phyloP scores from a whole-genome alignment of 2,888 invertebrate species.

The Cryptosula pallasiana region DNA sequence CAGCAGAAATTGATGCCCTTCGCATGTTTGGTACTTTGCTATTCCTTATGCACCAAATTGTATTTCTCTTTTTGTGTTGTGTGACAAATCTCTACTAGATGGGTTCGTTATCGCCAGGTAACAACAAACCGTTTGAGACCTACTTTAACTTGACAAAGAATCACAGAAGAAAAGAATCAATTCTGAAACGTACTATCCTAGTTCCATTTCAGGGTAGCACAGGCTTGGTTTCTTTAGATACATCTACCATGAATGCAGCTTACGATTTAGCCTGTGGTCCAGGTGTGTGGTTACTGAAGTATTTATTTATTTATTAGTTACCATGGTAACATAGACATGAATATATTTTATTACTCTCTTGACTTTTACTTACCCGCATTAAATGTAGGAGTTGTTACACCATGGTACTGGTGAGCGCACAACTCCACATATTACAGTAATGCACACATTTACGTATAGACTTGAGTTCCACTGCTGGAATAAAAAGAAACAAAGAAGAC shows the following conservation, averaged over 20 bases:
- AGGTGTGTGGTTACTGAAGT: no score
- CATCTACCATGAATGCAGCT: not conserved
- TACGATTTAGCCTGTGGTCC: not conserved
- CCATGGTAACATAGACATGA: no score
- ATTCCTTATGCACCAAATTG: no score
- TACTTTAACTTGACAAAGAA: not conserved
- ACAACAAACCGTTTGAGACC: not conserved
- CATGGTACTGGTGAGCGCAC: no score
- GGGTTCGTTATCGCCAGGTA: no score
- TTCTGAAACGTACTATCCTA: not conserved
- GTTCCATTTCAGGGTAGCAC: not conserved
- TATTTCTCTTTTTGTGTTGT: no score
- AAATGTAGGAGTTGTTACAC: no score
- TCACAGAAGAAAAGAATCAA: not conserved
- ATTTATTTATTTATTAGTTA: no score
- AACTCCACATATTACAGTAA: not conserved
- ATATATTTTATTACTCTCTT: no score
- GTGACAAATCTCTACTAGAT: no score
- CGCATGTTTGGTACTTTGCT: no score
- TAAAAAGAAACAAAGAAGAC: not conserved
- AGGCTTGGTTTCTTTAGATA: constrained; percentile 1
- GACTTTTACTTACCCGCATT: no score
- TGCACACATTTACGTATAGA: not conserved
- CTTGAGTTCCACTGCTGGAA: not conserved
- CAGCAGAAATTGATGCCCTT: not conserved